Percentiles rank a stretch among this genome's conserved stretches.
Evolutionary conservation across 2,113 vertebrate genomes (phyloP).

Genomic region (Atrichornis clamosus): DNA sequence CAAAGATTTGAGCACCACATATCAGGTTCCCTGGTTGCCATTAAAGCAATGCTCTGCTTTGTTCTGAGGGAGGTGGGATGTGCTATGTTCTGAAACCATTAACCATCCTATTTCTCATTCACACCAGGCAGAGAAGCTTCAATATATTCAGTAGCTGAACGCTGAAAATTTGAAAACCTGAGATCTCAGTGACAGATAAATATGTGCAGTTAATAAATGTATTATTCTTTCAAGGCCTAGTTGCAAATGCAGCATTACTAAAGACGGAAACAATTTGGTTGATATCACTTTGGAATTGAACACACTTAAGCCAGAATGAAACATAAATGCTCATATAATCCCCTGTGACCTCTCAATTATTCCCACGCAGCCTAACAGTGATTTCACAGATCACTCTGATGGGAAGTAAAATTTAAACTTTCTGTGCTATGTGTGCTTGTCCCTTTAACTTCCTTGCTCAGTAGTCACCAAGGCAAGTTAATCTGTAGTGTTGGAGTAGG

Average conservation of each 20-base stretch:
- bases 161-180: neutral
- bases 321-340: constrained; percentile 31
- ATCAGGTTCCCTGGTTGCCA: neutral
- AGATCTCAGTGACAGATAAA: neutral
- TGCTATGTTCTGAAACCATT: neutral
- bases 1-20: accelerated
- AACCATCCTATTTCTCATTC: neutral
- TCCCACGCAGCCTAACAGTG: neutral
- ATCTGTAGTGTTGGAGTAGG: neutral
- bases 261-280: constrained; percentile 36
- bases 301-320: constrained; percentile 10
- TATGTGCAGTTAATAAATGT: neutral
- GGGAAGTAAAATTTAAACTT: neutral
- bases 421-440: neutral
- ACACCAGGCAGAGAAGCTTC: neutral
- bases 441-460: neutral
- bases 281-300: neutral
- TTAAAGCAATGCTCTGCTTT: neutral
- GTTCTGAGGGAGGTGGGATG: neutral
- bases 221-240: neutral
- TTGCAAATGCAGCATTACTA: constrained; percentile 13
- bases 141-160: neutral
- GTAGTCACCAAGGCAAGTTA: neutral
- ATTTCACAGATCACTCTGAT: neutral
- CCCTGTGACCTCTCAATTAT: constrained; percentile 45